Percentiles rank a stretch among this genome's conserved stretches.
phyloP scores from a whole-genome alignment of 1,140 invertebrate genomes.

The Cotesia glomerata region DNA sequence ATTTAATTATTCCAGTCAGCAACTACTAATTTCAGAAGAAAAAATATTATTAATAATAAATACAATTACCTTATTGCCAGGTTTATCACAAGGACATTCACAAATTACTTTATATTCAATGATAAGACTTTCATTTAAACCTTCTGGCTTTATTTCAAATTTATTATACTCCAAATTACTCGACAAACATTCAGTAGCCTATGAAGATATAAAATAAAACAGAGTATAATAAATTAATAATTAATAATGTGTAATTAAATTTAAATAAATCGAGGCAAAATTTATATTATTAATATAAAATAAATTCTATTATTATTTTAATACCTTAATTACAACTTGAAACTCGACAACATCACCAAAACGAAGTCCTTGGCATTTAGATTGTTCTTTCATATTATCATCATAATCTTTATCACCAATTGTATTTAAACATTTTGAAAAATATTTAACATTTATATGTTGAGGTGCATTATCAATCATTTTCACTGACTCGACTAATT shows the following conservation, averaged over 20 bases:
- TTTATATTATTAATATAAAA: too few relatives aligned
- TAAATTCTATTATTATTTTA: too few relatives aligned
- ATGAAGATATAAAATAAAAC: slow-evolving; percentile 8
- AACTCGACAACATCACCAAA: slow-evolving; percentile 67
- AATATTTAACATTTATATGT: slow-evolving; percentile 68
- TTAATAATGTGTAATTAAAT: too few relatives aligned
- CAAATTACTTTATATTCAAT: slow-evolving; percentile 78
- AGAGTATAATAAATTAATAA: too few relatives aligned
- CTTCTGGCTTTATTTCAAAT: slow-evolving; percentile 77
- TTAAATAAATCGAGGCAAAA: too few relatives aligned
- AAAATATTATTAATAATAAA: neutral
- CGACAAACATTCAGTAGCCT: slow-evolving; percentile 65
- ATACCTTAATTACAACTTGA: slow-evolving; percentile 42
- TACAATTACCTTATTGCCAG: slow-evolving; percentile 57
- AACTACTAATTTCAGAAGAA: slow-evolving; percentile 19
- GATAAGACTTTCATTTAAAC: slow-evolving; percentile 74
- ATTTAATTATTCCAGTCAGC: neutral
- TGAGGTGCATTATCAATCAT: slow-evolving; percentile 67
- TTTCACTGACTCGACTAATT: slow-evolving; percentile 61
- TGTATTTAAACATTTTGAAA: slow-evolving; percentile 67
- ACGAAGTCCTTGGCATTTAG: slow-evolving; percentile 67
- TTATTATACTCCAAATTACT: slow-evolving; percentile 69
- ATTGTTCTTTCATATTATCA: slow-evolving; percentile 46
- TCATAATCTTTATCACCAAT: neutral
- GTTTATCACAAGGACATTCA: slow-evolving; percentile 73